Conservation (phyloP, 1,140 invertebrate genomes). For the Dinothrombium tinctorium region DNA sequence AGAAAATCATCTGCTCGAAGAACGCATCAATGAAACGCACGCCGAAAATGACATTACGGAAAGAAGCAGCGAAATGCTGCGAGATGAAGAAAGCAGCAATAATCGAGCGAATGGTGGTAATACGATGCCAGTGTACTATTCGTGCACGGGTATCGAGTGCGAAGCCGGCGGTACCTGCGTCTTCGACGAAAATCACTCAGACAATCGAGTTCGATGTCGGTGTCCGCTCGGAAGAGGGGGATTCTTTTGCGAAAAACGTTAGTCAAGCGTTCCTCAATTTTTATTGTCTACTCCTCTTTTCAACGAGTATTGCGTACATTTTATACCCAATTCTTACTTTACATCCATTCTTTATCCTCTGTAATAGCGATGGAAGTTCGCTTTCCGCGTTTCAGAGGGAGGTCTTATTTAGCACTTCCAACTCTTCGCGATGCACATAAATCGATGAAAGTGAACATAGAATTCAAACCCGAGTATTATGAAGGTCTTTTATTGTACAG, state of each 20-base stretch:
- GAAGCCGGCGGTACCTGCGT: constrained; percentile 14
- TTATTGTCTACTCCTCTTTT: neutral
- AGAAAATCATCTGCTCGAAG: too few relatives aligned
- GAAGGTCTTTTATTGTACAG: constrained; percentile 63
- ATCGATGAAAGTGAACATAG: constrained; percentile 30
- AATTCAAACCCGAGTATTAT: constrained; percentile 46
- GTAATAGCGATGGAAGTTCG: constrained; percentile 37
- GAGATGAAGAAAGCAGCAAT: too few relatives aligned
- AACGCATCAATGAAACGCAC: too few relatives aligned
- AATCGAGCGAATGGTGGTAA: too few relatives aligned
- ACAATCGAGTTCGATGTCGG: constrained; percentile 11
- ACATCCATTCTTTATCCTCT: neutral
- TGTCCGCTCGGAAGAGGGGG: constrained; percentile 15
- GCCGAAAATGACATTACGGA: too few relatives aligned
- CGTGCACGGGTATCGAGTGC: constrained; percentile 13
- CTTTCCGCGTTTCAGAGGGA: constrained; percentile 56
- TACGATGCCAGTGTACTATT: constrained; percentile 5
- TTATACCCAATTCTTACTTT: neutral
- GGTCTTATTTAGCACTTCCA: constrained; percentile 26
- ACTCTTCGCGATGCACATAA: constrained; percentile 24
- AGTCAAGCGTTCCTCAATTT: neutral
- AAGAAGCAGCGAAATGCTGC: too few relatives aligned
- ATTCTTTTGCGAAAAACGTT: constrained; percentile 15
- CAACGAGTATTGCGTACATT: neutral
- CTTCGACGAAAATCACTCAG: neutral